These are phyloP conservation scores for Drosophila mettleri DNA, from an alignment of 2,888 invertebrate species.

Conservation along the genomic window DNA sequence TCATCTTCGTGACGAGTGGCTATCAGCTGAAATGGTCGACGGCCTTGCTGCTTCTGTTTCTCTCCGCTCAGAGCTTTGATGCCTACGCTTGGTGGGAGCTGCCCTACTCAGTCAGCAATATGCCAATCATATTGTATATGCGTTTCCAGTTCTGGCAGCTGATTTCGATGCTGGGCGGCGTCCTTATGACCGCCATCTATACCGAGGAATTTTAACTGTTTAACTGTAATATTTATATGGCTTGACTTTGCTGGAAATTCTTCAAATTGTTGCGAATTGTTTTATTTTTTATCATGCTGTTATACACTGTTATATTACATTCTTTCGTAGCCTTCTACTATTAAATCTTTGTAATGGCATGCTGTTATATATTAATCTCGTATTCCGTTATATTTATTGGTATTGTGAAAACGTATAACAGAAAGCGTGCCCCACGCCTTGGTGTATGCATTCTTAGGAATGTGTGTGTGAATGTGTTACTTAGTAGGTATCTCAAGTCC, in stretches of 20 bases:
- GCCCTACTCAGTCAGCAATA: neutral
- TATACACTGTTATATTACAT: neutral
- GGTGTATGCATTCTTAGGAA: too few species aligned
- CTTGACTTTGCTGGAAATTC: too few species aligned
- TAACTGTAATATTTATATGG: too few species aligned
- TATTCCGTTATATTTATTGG: too few species aligned
- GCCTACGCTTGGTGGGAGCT: conserved; percentile 7
- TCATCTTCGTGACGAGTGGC: neutral
- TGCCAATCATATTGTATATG: conserved; percentile 2
- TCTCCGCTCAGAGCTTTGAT: conserved; percentile 2
- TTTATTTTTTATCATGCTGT: neutral
- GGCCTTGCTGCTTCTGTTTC: neutral
- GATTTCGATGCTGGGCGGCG: neutral
- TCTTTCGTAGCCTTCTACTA: too few species aligned
- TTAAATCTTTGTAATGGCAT: too few species aligned
- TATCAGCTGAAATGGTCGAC: neutral
- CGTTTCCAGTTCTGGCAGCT: conserved; percentile 8
- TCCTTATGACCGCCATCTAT: neutral
- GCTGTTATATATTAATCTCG: too few species aligned
- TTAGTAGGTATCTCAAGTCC: too few species aligned
- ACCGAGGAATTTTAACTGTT: neutral
- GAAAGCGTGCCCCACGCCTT: too few species aligned
- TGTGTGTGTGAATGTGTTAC: too few species aligned
- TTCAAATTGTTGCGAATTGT: too few species aligned
- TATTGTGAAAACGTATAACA: too few species aligned